Conservation (phyloP, 2,113 vertebrate genomes). For the Boleophthalmus pectinirostris region DNA sequence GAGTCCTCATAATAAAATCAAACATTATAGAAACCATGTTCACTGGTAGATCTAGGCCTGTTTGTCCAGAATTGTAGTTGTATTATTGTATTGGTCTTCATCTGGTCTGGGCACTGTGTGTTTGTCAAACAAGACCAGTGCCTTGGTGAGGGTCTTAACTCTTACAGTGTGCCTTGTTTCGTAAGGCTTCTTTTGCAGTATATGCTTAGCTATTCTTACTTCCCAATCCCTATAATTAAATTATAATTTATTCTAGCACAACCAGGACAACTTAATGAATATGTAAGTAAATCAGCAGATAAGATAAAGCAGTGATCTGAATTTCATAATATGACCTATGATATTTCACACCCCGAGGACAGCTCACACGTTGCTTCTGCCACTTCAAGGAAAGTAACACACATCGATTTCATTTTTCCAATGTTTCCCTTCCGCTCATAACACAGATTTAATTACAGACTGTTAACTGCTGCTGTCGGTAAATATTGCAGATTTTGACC, state of each 20-base stretch:
- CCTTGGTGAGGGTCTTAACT: background rate
- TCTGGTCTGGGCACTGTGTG: background rate
- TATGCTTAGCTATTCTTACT: background rate
- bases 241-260: conserved; percentile 15
- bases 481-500: conserved; percentile 34
- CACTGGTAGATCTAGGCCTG: background rate
- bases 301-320: conserved; percentile 43
- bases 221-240: conserved; percentile 24
- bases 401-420: conserved; percentile 8
- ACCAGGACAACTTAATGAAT: conserved; percentile 52
- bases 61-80: background rate
- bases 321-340: conserved; percentile 55
- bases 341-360: conserved; percentile 32
- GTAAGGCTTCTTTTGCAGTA: background rate
- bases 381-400: conserved; percentile 21
- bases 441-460: conserved; percentile 19
- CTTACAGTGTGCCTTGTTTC: background rate
- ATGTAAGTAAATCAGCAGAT: conserved; percentile 57
- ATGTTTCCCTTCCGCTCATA: conserved; percentile 9
- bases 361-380: conserved; percentile 18
- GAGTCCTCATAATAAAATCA: background rate
- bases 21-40: background rate
- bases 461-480: conserved; percentile 25
- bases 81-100: background rate
- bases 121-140: background rate